Evolutionary conservation across 1,140 invertebrate genomes (phyloP), one percentile per base, ranked within the genome.

Genomic region (Tribolium castaneum): DNA sequence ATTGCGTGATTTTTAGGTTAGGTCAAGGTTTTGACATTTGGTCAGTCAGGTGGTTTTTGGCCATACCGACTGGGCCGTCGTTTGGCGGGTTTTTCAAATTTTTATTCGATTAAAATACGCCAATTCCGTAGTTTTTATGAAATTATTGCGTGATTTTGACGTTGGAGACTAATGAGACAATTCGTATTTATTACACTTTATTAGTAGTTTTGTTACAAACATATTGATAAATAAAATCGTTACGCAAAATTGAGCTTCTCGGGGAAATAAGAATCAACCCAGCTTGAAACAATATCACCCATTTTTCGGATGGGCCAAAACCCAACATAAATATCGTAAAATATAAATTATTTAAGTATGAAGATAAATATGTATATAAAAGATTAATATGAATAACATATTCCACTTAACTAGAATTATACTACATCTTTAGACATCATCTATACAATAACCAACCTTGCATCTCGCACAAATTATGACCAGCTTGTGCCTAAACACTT

Each of bases 381-480:
- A 66, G 59, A 66, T 66, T 66, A 66, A 66, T 66, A 66, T 66
- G 59, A 66, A 66, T 66, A 66, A 66, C 59, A 66, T 66, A 66
- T 66, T 66, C 59, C 59, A 66, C 59, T 66, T 66, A 66, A 66
- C 59, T 66, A 66, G 34, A 66, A 66, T 66, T 66, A 66, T 13
- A 30, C 59, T 66, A 66, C 59, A 66, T 66, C 59, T 66, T 13
- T 66, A 66, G 10, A 66, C 59, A 66, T 35, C 59, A 66, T 66
- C 70, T 54, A 62, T 66, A 71, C 22, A 74, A 74, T 72, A 78
- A 78, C 70, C 50, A 71, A 77, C 76, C 66, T 77, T 77, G 76
- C 76, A 77, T 71, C 66, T 77, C 76, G 70, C 25, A 70, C 49
- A 45, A 56, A 77, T 25, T 70, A 75, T 59, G 25, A 39, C 7